Evolutionary conservation across 2,113 vertebrate species (phyloP), one percentile per base, ranked within the genome.

Genomic region (Prochilodus magdalenae): DNA sequence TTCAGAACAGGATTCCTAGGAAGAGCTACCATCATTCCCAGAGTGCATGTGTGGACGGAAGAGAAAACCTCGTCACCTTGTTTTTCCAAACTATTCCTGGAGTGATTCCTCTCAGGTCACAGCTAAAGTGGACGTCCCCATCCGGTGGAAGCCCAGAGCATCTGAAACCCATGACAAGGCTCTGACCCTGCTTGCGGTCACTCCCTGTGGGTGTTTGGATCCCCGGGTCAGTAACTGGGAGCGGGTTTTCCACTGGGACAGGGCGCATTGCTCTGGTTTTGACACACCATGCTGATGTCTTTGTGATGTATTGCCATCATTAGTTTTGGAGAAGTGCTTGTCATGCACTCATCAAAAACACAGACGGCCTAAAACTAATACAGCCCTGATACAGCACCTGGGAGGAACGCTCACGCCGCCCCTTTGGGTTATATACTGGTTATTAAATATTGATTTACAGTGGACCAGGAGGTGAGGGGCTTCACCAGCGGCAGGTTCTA

Each of bases 401-500:
- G 7, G 30, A 8, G 15, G 27, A 33, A 13, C 20, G 11, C 73
- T 72, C 47, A 40, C 65, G 83, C 74, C 70, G 76, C 73, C 76
- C 77, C 62, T 44, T 79, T 70, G 51, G 1, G 18, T 77, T 84
- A 85, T 80, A 77, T 66, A 73, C 57, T 57, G 26, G 69, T 84
- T 88, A 90, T 89, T 89, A 89, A 88, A 90, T 90, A 90, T 90
- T 85, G 87, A 90, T 89, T 89, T 84, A 84, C 67, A 86, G 75
- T 82, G 82, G 85, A 83, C 74, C 74, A 63, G 62, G 80, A 81
- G 49, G 81, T 81, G 82, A 85, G 80, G 73, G 81, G 40, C 62
- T 88, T 83, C 44, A 82, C 83, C 80, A 67, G 29, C 77, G 73
- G 81, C 71, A 79, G 51, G 85, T 79, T 49, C 71, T 78, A 71